Conservation (phyloP, 2,888 invertebrate species). For the Macrosiphum euphorbiae region DNA sequence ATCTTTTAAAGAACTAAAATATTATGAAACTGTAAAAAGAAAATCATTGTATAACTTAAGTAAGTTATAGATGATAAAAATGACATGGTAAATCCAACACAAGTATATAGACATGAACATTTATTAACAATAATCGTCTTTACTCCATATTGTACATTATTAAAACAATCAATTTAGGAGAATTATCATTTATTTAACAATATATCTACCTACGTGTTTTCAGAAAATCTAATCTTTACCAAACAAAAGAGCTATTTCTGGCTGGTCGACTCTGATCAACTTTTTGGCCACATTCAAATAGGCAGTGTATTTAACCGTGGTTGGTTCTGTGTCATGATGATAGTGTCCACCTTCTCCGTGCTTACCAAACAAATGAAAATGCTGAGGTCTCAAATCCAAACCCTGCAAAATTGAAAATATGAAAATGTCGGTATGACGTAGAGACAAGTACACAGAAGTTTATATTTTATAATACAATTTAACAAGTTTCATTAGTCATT, state of each 20-base stretch:
- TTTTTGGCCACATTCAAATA: slow-evolving; percentile 86
- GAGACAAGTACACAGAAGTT: background rate
- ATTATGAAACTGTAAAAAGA: background rate
- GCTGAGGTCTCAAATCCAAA: slow-evolving; percentile 91
- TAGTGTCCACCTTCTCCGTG: slow-evolving; percentile 95
- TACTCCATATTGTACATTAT: background rate
- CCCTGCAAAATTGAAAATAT: slow-evolving; percentile 74
- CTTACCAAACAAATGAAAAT: slow-evolving; percentile 92
- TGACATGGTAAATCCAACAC: background rate
- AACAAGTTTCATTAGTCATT: background rate
- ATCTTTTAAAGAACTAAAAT: background rate
- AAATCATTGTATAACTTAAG: background rate
- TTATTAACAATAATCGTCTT: too few relatives aligned
- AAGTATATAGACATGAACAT: background rate
- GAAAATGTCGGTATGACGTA: background rate
- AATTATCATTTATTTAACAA: background rate
- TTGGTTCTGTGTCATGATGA: slow-evolving; percentile 94
- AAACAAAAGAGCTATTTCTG: slow-evolving; percentile 76
- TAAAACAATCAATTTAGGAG: background rate
- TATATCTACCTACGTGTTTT: background rate
- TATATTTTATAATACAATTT: background rate
- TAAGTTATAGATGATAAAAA: background rate
- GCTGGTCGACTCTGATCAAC: slow-evolving; percentile 83
- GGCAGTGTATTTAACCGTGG: slow-evolving; percentile 87
- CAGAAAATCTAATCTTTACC: slow-evolving; percentile 78